A percentile compares a stretch with the other conserved stretches of the same genome.
These are phyloP conservation scores for Scyliorhinus canicula DNA, from an alignment of 2,797 vertebrate genomes.

Conservation along the genomic window DNA sequence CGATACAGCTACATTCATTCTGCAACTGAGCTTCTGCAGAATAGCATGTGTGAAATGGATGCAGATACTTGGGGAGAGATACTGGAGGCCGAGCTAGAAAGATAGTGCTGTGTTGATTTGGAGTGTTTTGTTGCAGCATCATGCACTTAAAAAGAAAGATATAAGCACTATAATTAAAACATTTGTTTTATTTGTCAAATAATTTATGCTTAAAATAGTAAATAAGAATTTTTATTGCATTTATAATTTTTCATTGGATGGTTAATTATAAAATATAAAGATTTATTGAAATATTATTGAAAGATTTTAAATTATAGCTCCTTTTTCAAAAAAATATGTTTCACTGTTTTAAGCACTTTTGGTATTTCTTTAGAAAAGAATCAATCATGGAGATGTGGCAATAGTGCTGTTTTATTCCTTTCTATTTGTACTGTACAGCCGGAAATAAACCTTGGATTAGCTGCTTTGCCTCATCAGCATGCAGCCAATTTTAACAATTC, in stretches of 20 bases:
- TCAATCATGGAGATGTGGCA: neutral
- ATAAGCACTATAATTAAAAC: neutral
- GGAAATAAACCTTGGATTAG: neutral
- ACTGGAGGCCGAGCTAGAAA: slow-evolving; percentile 78
- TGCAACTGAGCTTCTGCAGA: slow-evolving; percentile 58
- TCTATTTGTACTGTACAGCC: neutral
- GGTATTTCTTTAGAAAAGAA: neutral
- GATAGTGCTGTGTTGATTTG: slow-evolving; percentile 50
- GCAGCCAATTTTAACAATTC: neutral
- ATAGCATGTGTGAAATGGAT: slow-evolving; percentile 72
- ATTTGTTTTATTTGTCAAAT: slow-evolving; percentile 17
- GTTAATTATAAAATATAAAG: neutral
- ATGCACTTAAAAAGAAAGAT: neutral
- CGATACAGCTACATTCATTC: slow-evolving; percentile 74
- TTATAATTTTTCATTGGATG: neutral
- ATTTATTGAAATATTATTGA: slow-evolving; percentile 1
- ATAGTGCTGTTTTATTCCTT: neutral
- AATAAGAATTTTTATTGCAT: neutral
- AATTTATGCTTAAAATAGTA: neutral
- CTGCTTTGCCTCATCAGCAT: neutral
- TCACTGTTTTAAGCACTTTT: slow-evolving; percentile 1
- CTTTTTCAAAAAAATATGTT: neutral
- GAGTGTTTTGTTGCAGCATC: neutral
- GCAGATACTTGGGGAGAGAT: slow-evolving; percentile 81
- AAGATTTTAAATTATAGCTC: neutral